phyloP scores from a whole-genome alignment of 2,888 invertebrate species.

The Drosophila longiperda region DNA sequence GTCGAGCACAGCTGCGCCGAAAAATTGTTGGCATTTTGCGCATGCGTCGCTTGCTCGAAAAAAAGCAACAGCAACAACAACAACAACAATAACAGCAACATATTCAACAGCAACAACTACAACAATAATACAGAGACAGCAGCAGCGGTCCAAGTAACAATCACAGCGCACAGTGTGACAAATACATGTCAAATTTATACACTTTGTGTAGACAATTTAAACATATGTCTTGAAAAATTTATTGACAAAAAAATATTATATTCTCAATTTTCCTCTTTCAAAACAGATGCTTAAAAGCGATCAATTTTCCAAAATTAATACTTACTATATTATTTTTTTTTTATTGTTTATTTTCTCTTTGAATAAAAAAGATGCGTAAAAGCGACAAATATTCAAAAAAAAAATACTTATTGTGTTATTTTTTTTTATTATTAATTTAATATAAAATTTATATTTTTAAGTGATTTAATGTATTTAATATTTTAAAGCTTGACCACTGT shows the following conservation, averaged over 20 bases:
- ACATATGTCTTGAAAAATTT: background rate
- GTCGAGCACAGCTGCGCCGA: slow-evolving; percentile 73
- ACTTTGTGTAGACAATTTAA: background rate
- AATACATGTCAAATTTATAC: background rate
- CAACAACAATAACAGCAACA: slow-evolving; percentile 4
- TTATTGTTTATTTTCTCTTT: no score
- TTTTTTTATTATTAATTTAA: no score
- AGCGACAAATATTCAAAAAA: no score
- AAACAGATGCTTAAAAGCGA: no score
- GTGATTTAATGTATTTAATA: no score
- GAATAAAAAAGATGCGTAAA: no score
- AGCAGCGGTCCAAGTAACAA: slow-evolving; percentile 19
- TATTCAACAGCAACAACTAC: slow-evolving; percentile 1
- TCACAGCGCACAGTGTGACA: slow-evolving; percentile 50
- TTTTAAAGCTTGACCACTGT: slow-evolving; percentile 33
- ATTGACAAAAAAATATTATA: no score
- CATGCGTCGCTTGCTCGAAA: slow-evolving; percentile 65
- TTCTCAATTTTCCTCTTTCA: no score
- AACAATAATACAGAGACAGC: background rate
- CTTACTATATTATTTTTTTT: no score
- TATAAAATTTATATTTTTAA: background rate
- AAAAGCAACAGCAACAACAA: slow-evolving; percentile 7
- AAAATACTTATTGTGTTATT: no score
- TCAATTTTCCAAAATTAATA: no score
- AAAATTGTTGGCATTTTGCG: slow-evolving; percentile 78